These are phyloP conservation scores for Sebastes trivittatus DNA, from an alignment of 2,797 vertebrate genomes.

Conservation along the genomic window DNA sequence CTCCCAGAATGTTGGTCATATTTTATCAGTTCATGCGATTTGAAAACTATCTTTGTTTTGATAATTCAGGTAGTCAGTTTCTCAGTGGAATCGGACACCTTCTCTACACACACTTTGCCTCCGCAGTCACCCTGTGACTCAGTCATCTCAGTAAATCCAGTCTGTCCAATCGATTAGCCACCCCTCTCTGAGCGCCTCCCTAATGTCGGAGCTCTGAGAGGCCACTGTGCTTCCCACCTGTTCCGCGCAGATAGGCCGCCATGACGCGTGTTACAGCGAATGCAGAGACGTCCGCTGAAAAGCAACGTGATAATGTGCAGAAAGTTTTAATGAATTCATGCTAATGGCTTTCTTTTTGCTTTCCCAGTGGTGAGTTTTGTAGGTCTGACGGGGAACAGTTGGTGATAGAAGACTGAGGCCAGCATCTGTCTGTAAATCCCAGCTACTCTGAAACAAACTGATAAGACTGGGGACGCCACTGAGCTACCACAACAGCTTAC, in stretches of 20 bases:
- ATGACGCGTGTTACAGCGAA: constrained; percentile 22
- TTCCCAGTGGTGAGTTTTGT: constrained; percentile 11
- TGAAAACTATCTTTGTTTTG: not conserved
- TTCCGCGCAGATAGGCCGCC: constrained; percentile 51
- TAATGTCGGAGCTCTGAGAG: constrained; percentile 50
- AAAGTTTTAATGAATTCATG: constrained; percentile 59
- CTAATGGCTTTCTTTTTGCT: constrained; percentile 28
- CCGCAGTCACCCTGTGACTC: constrained; percentile 44
- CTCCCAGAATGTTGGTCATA: not conserved
- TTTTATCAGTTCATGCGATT: not conserved
- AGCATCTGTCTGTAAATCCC: constrained; percentile 29
- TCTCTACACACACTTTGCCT: constrained; percentile 17
- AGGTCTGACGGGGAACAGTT: constrained; percentile 16
- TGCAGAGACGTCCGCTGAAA: constrained; percentile 25
- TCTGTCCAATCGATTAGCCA: constrained; percentile 72
- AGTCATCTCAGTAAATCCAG: constrained; percentile 62
- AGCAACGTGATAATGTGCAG: constrained; percentile 39
- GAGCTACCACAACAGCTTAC: constrained; percentile 35
- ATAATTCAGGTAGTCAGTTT: constrained; percentile 9
- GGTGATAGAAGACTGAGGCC: constrained; percentile 5
- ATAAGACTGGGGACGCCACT: constrained; percentile 33
- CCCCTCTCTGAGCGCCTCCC: constrained; percentile 44
- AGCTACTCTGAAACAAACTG: constrained; percentile 56
- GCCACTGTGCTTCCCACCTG: constrained; percentile 67
- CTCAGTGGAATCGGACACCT: constrained; percentile 21